Evolutionary conservation across 2,888 invertebrate genomes (phyloP), one percentile per base, ranked within the genome.

Genomic region (Diarsia rubi): DNA sequence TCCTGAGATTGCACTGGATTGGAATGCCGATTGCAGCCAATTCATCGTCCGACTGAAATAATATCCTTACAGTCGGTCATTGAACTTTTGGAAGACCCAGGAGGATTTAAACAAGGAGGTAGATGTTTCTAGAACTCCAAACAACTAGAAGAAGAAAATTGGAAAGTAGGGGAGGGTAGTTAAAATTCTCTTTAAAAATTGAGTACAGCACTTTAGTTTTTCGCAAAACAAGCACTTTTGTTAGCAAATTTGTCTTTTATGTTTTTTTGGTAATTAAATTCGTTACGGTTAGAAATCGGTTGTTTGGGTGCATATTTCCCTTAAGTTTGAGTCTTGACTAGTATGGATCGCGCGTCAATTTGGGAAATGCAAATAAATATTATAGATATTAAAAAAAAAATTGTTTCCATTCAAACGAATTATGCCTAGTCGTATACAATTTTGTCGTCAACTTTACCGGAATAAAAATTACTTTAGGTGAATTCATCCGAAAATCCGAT

Each of bases 211-310:
- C 45, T 74, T 49, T 31, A 57, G 47, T 74, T 59, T 62, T 62
- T 49, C 21, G 49, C 57, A 16, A 31, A 70, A 63, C 27, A 42
- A 67, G 67, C 66, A 44, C 49, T 70, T 79, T 64, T 70, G 45
- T 63, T 47, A 19, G 57, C 14, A 63, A 63, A 67, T 63, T 78
- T 47, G 62, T 49, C 62, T 49, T 66, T 54, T 44, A 44, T 44
- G 45, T 62, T 49, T 44, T n/a, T 42, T 31, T 62, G 52, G 42
- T 49, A 66, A 71, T 66, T 42, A 54, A 78, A 78, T 31, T 12
- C 42, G 12, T 47, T 66, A 37, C 6, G 37, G 37, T 37, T 37
- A 37, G 37, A 37, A 37, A 37, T 37, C 37, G 37, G 8, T 37
- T 37, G 6, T 37, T 37, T 37, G 37, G 37, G 37, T 37, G 37